phyloP scores from a whole-genome alignment of 2,113 vertebrate species.

The Furnarius figulus region DNA sequence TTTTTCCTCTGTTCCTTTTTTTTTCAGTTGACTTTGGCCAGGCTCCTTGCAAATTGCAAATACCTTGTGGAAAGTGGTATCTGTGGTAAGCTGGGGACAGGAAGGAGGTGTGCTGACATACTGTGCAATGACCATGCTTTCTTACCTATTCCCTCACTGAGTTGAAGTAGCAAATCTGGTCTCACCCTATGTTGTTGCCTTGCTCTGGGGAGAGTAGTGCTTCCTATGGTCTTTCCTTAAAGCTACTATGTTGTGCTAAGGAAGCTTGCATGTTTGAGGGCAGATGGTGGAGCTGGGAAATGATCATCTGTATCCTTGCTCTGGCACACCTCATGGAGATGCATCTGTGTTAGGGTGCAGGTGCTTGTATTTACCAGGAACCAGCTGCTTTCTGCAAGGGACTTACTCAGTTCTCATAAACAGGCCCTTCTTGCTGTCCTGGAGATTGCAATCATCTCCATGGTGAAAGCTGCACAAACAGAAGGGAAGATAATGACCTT shows the following conservation, averaged over 20 bases:
- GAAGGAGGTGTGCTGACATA: neutral
- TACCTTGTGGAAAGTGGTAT: neutral
- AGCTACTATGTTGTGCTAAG: neutral
- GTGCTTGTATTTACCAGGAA: conserved; percentile 37
- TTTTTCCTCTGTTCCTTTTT: neutral
- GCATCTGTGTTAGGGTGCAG: neutral
- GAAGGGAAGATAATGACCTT: neutral
- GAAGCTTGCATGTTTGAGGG: neutral
- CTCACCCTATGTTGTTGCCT: neutral
- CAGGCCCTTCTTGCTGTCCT: conserved; percentile 27
- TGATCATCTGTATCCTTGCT: neutral
- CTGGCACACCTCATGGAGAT: neutral
- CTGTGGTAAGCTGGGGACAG: neutral
- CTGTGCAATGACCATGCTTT: neutral
- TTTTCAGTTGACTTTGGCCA: neutral
- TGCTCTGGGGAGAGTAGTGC: neutral
- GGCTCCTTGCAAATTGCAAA: neutral
- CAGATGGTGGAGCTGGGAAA: neutral
- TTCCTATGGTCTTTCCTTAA: neutral
- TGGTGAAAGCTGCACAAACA: conserved; percentile 36
- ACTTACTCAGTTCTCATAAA: conserved; percentile 1
- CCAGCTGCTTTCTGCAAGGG: neutral
- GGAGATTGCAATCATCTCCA: conserved; percentile 23
- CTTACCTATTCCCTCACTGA: neutral
- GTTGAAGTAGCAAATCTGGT: neutral